Evolutionary conservation across 2,888 invertebrate genomes (phyloP), one percentile per base, ranked within the genome.

Genomic region (Mythimna lalbum): DNA sequence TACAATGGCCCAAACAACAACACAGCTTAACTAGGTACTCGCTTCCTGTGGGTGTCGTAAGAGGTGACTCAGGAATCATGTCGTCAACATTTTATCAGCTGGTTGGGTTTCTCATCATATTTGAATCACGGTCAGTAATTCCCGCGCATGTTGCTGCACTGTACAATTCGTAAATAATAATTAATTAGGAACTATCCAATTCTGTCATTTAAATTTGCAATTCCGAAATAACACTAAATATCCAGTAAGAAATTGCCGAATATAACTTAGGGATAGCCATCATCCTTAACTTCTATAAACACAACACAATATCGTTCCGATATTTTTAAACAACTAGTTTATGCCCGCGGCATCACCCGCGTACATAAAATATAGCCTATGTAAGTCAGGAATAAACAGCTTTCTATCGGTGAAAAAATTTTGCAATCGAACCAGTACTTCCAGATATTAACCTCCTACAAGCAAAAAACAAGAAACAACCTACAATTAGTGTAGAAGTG

Each of bases 11-110:
- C n/a, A n/a, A n/a, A n/a, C n/a, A n/a, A n/a, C n/a, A n/a, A 56
- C 31, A 27, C 27, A 39, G 63, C 76, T 56, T 53, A 77, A 52
- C 78, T 77, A 47, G 68, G 56, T 57, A 62, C 61, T 50, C 56
- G 57, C 88, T 69, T 65, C 79, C 69, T 76, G 68, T 70, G 70
- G 62, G 55, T 81, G 62, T 65, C 59, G 77, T 76, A 65, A 76
- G 70, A 69, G 62, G 31, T 77, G 78, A 78, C 56, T 78, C 68
- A 83, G 69, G 57, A 55, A 62, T 69, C 53, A 62, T 59, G 33
- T 68, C 62, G 49, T 73, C 62, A 67, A 73, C 47, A 79, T 49
- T 57, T 31, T 78, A 61, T 57, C 57, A 79, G 80, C 49, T 53
- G 27, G 50, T 78, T 61, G 33, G 43, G 19, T 43, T 60, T 72